Base-by-base conservation (phyloP, 1,140 invertebrate genomes). In the Calycopis cecrops region DNA sequence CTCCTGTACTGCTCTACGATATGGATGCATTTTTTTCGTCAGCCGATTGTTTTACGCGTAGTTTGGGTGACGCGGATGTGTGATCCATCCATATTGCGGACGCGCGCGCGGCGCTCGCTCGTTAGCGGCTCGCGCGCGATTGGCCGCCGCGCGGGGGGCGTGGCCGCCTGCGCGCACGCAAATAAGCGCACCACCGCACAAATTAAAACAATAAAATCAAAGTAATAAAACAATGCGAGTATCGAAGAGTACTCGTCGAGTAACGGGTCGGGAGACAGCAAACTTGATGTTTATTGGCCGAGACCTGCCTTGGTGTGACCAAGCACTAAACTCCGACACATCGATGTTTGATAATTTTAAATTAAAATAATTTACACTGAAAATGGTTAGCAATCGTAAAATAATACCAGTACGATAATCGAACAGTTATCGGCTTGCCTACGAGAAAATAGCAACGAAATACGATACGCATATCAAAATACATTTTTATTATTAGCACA, bases 141-240 rank as follows among this genome's bases (percentile, higher is more conserved):
- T 86, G 81, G 80, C 69, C 73, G 71, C 42, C 65, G 68, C 57
- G 81, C 79, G 78, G 73, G 80, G 79, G 80, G 65, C 69, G 83
- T 77, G 79, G 80, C 78, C 83, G 78, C 78, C 79, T 82, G 79
- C 79, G 83, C 80, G 69, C 79, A 84, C 83, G 83, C 83, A 83
- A 84, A 84, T 82, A 81, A 28, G 76, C 80, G 76, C 79, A 81
- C 69, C 79, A 73, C 73, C 73, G 75, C 79, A 80, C 81, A 78
- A 85, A 86, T 86, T 86, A 86, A 86, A 85, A 85, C 81, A 86
- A 86, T 86, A 86, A 86, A 86, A 86, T 83, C 70, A 80, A 77
- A 82, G 71, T 87, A 83, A 84, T 84, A 85, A 84, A 84, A 84
- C 76, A 83, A 83, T 74, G 68, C 74, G 69, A 77, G 66, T 69